phyloP scores from a whole-genome alignment of 2,888 invertebrate genomes.

The Cloeon dipterum region DNA sequence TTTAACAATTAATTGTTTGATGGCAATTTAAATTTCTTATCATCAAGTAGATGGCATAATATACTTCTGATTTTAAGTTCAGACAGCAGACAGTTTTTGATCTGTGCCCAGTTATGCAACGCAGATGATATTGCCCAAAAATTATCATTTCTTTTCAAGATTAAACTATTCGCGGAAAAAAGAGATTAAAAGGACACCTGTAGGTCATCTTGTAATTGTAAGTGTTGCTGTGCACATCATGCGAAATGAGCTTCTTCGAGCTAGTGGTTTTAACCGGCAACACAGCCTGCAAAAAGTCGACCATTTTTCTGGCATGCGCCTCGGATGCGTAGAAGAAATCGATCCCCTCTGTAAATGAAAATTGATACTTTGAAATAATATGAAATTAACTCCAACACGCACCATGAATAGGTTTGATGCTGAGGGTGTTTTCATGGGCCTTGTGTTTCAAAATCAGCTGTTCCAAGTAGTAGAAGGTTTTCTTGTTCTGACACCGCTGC shows the following conservation, averaged over 20 bases:
- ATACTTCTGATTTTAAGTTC: too few relatives aligned
- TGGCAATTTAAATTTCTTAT: too few relatives aligned
- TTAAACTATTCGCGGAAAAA: background rate
- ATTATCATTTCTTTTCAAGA: too few relatives aligned
- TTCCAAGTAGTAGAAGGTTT: slow-evolving; percentile 93
- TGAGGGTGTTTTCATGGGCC: slow-evolving; percentile 70
- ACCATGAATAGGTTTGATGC: slow-evolving; percentile 71
- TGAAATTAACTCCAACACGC: slow-evolving; percentile 10
- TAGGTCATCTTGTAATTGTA: slow-evolving; percentile 93
- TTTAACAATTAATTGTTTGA: too few relatives aligned
- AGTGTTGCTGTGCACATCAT: slow-evolving; percentile 88
- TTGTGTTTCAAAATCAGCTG: slow-evolving; percentile 90
- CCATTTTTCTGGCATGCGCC: slow-evolving; percentile 79
- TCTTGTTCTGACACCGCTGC: slow-evolving; percentile 76
- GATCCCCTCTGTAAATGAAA: slow-evolving; percentile 47
- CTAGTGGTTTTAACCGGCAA: slow-evolving; percentile 72
- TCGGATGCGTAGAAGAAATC: slow-evolving; percentile 88
- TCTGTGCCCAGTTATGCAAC: too few relatives aligned
- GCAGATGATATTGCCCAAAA: too few relatives aligned
- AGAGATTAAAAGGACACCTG: slow-evolving; percentile 14
- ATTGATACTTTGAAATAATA: background rate
- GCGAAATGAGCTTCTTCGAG: slow-evolving; percentile 88
- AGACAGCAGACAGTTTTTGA: too few relatives aligned
- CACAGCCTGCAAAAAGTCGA: slow-evolving; percentile 73
- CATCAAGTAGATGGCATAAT: too few relatives aligned